These are phyloP conservation scores for Catagonus wagneri DNA, from an alignment of 2,113 vertebrate species.

Conservation along the genomic window DNA sequence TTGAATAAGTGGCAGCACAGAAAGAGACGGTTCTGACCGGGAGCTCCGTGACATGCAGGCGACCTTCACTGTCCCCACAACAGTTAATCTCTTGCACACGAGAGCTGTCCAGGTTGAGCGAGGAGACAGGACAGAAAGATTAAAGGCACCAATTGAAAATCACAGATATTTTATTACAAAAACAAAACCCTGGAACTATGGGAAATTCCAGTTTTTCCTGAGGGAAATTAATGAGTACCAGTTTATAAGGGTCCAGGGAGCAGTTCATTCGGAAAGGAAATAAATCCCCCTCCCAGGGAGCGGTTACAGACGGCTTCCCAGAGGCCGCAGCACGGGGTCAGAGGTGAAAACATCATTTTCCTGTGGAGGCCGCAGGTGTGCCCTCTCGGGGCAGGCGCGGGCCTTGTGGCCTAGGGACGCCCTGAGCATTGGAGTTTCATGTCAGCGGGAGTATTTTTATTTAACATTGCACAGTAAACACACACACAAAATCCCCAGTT, in stretches of 20 bases:
- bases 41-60: not conserved
- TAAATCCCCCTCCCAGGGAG: not conserved
- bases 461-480: not conserved
- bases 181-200: slow-evolving; percentile 1
- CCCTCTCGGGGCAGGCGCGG: rapidly evolving
- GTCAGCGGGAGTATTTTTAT: not conserved
- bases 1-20: not conserved
- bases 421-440: not conserved
- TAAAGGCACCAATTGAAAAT: slow-evolving; percentile 32
- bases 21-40: not conserved
- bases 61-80: not conserved
- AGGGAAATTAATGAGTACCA: slow-evolving; percentile 45
- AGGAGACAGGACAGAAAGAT: not conserved
- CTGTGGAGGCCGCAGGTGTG: rapidly evolving
- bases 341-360: rapidly evolving
- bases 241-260: not conserved
- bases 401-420: rapidly evolving
- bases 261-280: not conserved
- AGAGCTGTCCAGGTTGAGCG: not conserved
- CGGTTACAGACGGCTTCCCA: not conserved
- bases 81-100: not conserved
- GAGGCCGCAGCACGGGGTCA: not conserved
- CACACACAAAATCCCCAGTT: not conserved
- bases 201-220: slow-evolving; percentile 9
- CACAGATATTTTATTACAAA: slow-evolving; percentile 34